Conservation (phyloP, 2,797 vertebrate genomes). For the Hypotaenidia okinawae region DNA sequence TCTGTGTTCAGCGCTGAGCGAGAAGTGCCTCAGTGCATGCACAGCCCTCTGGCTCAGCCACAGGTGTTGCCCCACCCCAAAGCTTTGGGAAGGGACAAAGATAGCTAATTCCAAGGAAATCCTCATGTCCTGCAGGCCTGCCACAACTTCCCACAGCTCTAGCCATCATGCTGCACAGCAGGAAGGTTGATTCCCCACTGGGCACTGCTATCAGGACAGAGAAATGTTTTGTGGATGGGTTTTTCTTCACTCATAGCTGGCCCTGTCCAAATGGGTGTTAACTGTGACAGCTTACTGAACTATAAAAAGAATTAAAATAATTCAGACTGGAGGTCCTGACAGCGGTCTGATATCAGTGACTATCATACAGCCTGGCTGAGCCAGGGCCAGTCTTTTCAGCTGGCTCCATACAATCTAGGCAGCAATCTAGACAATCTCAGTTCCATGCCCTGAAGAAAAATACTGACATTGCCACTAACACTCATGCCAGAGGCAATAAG, state of each 20-base stretch:
- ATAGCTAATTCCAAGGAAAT: background rate
- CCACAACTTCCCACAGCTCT: background rate
- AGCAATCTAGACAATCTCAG: background rate
- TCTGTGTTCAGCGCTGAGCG: rapidly evolving
- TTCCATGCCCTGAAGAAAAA: background rate
- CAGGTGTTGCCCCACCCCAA: background rate
- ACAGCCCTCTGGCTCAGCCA: background rate
- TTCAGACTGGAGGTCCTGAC: background rate
- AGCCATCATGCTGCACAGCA: background rate
- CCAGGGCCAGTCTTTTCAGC: background rate
- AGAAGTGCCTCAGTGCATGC: background rate
- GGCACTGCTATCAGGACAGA: background rate
- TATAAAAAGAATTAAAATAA: background rate
- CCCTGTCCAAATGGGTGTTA: background rate
- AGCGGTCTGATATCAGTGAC: background rate
- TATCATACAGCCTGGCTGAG: background rate
- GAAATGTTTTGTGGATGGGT: rapidly evolving
- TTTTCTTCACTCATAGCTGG: background rate
- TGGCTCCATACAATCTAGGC: background rate
- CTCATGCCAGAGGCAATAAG: background rate
- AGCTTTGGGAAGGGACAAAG: background rate
- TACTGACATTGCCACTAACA: background rate
- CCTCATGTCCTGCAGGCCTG: background rate
- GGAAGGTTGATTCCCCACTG: background rate
- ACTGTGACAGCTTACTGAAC: background rate